Evolutionary conservation across 2,888 invertebrate species (phyloP), one percentile per base, ranked within the genome.

Genomic region (Pammene fasciana): DNA sequence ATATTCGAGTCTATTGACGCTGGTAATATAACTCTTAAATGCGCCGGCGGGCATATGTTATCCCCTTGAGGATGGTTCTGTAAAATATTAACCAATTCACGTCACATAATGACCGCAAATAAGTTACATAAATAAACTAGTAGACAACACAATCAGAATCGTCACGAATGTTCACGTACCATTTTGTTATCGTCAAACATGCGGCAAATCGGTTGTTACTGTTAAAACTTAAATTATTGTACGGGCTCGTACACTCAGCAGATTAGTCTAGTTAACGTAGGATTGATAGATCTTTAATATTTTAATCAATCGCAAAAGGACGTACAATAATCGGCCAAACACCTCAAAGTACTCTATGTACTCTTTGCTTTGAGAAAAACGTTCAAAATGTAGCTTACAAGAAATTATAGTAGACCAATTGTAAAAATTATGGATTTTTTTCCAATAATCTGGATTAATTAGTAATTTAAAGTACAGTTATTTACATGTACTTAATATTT

Each of bases 71-170:
- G 76, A 74, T 86, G 84, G 77, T 78, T 90, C 91, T 92, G 86
- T 75, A 87, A 89, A 73, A 83, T 78, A 75, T 79, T 72, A 78
- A 76, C 70, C 68, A 73, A 86, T 86, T 86, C 84, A 86, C 83
- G 82, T 78, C 79, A 76, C 76, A 77, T 78, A 73, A 76, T 76
- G 78, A 77, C 82, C 77, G 76, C 80, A 81, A 79, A 75, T 76
- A 70, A 84, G 84, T 86, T 87, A 87, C 80, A 83, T 86, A 90
- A 84, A 88, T 87, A 90, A 89, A 89, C 86, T 87, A 84, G 81
- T 82, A 76, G 74, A 82, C 80, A 68, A 59, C 57, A 82, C 80
- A 68, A 59, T 64, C 41, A 50, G 56, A 59, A 52, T 59, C n/a
- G 43, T 79, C 76, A 73, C 66, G 73, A 50, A 62, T 48, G 36